Base-by-base conservation (phyloP, 2,113 vertebrate species). In the Rynchops niger region DNA sequence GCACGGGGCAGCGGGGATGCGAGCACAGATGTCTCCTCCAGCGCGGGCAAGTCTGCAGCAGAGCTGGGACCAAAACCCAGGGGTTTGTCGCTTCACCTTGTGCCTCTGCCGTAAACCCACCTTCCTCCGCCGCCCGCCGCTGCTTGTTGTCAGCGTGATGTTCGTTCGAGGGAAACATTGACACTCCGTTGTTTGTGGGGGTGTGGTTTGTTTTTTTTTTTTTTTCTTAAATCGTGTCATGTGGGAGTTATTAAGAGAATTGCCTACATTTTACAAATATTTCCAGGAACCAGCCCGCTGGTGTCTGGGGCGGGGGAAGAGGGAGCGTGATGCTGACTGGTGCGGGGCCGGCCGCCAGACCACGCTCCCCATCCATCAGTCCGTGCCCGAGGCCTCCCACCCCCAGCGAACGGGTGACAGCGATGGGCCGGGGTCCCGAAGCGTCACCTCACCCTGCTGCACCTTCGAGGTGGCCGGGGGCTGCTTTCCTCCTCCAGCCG, bases 231-330 rank as follows among this genome's bases (percentile, higher is more conserved):
- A 88, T 34, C 4, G 4, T 62, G 53, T 74, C 86, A 90, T 91
- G 71, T 96, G 95, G 83, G 74, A 93, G 22, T 93, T 93, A 82
- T 95, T 97, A 93, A 85, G 82, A 82, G 82, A 83, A 56, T 59
- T 91, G 87, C 59, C 81, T 86, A 56, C 94, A 83, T 96, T 86
- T 87, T 87, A 84, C 73, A 91, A 70, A 82, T 91, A 89, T 86
- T 95, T 97, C 93, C 78, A 88, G 81, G 81, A 97, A 86, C 77
- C 87, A 67, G 50, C 79, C 84, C 53, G 34, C 65, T 6, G 27
- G 25, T 43, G 79, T 76, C 55, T 78, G 77, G 34, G 61, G 61
- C 43, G 73, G 62, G 34, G 53, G 66, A 67, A 93, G 36, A 77
- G 70, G 45, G 66, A 85, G 11, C 4, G 4, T 82, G 82, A 71